These are phyloP conservation scores for Pteropus alecto DNA, from an alignment of 2,113 vertebrate genomes.

Conservation along the genomic window DNA sequence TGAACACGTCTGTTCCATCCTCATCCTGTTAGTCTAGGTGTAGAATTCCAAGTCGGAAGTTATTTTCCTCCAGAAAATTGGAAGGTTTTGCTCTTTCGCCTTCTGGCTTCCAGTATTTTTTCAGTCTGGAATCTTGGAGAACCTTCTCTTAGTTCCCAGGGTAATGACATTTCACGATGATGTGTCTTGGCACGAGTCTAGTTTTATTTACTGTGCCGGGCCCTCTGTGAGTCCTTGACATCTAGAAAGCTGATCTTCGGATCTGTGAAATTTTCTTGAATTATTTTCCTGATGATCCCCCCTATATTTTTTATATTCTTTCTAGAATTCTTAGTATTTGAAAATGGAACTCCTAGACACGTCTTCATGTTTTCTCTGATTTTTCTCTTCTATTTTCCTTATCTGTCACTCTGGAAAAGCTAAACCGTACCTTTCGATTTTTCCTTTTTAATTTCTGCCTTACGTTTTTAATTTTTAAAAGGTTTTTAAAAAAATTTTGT, in stretches of 20 bases:
- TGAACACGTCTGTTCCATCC: background rate
- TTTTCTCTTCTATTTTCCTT: background rate
- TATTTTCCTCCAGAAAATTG: background rate
- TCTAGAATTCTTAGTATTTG: constrained; percentile 8
- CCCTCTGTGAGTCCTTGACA: background rate
- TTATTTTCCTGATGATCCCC: background rate
- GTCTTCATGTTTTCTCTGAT: background rate
- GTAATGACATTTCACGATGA: background rate
- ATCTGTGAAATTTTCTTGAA: background rate
- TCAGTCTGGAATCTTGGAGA: background rate
- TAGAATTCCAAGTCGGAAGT: constrained; percentile 11
- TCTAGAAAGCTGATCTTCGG: background rate
- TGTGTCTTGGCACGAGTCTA: background rate
- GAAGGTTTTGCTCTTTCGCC: background rate
- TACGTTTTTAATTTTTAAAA: background rate
- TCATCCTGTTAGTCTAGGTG: background rate
- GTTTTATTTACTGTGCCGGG: background rate
- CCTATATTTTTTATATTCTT: background rate
- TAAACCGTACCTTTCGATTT: background rate
- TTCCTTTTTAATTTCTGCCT: background rate
- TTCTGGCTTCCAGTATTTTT: background rate
- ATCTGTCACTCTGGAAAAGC: background rate
- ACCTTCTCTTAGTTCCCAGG: background rate
- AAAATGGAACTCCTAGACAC: background rate
- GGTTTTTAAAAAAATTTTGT: background rate